These are phyloP conservation scores for Maniola jurtina DNA, from an alignment of 1,140 invertebrate species.

Conservation along the genomic window DNA sequence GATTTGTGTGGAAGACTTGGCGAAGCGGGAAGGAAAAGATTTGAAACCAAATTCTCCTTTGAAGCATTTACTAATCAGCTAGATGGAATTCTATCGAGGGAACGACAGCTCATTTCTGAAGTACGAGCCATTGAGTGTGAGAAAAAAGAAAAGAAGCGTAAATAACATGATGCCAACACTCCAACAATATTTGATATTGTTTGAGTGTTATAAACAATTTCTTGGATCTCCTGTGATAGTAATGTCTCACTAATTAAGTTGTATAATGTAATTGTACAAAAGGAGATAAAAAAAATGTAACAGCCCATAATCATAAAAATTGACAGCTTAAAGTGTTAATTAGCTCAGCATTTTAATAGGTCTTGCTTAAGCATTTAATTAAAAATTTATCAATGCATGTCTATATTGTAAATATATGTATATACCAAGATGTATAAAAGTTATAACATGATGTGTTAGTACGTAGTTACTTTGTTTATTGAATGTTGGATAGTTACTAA, in stretches of 20 bases:
- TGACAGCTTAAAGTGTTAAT: too few relatives aligned
- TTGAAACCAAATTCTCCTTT: constrained; percentile 90
- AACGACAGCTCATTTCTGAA: constrained; percentile 65
- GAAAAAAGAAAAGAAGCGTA: constrained; percentile 55
- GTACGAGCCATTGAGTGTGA: constrained; percentile 64
- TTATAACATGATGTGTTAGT: too few relatives aligned
- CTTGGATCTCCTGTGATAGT: constrained; percentile 9
- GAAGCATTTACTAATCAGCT: constrained; percentile 85
- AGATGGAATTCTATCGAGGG: constrained; percentile 80
- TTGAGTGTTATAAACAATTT: constrained; percentile 52
- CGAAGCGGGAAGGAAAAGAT: constrained; percentile 83
- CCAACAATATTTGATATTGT: constrained; percentile 75
- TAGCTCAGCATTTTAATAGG: too few relatives aligned
- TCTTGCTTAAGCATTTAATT: too few relatives aligned
- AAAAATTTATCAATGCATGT: too few relatives aligned
- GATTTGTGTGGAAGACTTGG: constrained; percentile 84
- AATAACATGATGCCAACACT: constrained; percentile 67
- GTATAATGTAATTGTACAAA: too few relatives aligned
- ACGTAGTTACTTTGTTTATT: too few relatives aligned
- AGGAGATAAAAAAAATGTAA: too few relatives aligned
- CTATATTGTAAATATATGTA: too few relatives aligned
- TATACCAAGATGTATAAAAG: too few relatives aligned
- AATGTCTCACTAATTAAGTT: background rate
- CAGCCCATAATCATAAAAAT: too few relatives aligned
- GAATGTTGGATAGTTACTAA: too few relatives aligned